Evolutionary conservation across 1,140 invertebrate species (phyloP), one percentile per base, ranked within the genome.

Genomic region (Neocloeon triangulifer): DNA sequence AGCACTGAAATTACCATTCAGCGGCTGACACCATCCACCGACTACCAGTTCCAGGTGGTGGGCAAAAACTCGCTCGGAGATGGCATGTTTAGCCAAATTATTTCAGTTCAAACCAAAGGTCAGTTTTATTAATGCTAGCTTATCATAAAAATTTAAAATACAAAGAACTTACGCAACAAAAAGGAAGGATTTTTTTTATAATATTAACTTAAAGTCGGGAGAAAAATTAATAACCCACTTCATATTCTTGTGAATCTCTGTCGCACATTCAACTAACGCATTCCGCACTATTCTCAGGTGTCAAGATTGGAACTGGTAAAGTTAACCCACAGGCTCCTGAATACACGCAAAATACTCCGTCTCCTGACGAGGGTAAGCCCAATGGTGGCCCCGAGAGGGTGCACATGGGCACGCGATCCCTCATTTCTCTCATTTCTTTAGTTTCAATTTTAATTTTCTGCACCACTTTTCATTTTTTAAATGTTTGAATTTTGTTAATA

Each of bases 1-100:
- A 79, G 75, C 43, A 92, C 81, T 2, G 63, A 71, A 52, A 78
- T 91, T 32, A 88, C 82, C 35, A 80, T 97, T 47, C 88, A 88
- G 50, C 73, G 76, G 30, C 59, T 96, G 30, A 70, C 73, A 39
- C 82, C 85, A 3, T 79, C 81, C 31, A 89, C 82, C 5, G 71
- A 74, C 16, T 95, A 96, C 56, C 86, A 96, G 53, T 95, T 97
- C 57, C 82, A 91, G 61, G 85, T 97, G 26, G 70, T 92, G 39
- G 85, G 89, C 19, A 81, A 86, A 46, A 96, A 95, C 52, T 70
- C 74, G 3, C 64, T 91, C 19, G 89, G 89, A 26, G 84, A 92
- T 48, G 88, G 89, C 33, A 81, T 91, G 71, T 77, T 82, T 62
- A 94, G 86, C 56, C 79, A 88, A 53, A 69, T 82, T 22, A 77